Evolutionary conservation across 2,888 invertebrate species (phyloP).

Genomic region (Cancer borealis): DNA sequence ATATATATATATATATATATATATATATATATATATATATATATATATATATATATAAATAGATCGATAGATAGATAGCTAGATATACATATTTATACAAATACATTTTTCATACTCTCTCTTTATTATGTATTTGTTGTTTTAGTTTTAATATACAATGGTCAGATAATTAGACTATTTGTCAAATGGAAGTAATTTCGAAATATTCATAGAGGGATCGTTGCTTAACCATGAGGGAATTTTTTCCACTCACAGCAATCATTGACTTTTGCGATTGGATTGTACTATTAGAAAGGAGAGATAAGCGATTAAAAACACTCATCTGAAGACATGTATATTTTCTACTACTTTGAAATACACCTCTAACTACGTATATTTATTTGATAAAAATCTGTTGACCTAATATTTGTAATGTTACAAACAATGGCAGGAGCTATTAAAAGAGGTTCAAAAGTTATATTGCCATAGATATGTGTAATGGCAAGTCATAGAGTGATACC

Average conservation of each 20-base stretch:
- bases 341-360: background rate
- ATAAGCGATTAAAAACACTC: background rate
- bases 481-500: background rate
- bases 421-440: background rate
- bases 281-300: background rate
- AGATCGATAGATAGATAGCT: too few relatives aligned
- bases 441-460: background rate
- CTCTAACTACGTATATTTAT: background rate
- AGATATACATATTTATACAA: too few relatives aligned
- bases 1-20: too few relatives aligned
- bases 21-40: too few relatives aligned
- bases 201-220: background rate
- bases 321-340: background rate
- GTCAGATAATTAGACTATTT: background rate
- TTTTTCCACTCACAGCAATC: background rate
- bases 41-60: too few relatives aligned
- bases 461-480: background rate
- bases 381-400: background rate
- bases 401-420: background rate
- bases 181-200: background rate
- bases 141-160: background rate
- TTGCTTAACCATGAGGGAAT: background rate
- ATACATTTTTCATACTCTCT: background rate
- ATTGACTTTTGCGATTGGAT: background rate
- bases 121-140: background rate